A percentile compares a stretch with the other conserved stretches of the same genome.
phyloP scores from a whole-genome alignment of 2,888 invertebrate species.

The Anthrax anthrax region DNA sequence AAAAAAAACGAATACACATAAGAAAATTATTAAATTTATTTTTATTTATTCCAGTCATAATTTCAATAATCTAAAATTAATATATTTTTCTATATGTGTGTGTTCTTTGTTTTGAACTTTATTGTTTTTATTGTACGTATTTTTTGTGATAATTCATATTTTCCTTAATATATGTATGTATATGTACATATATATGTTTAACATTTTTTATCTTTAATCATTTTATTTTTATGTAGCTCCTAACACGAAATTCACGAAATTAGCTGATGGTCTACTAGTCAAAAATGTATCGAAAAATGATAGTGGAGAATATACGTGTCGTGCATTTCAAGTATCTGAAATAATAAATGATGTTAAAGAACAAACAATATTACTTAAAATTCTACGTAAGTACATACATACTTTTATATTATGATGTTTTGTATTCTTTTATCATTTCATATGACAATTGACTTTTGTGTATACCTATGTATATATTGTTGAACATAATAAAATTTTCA shows the following conservation, averaged over 20 bases:
- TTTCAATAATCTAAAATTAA: neutral
- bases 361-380: slow-evolving; percentile 40
- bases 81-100: neutral
- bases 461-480: too few species aligned
- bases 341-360: slow-evolving; percentile 39
- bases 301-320: slow-evolving; percentile 43
- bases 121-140: too few species aligned
- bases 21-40: too few species aligned
- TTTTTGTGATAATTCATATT: neutral
- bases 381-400: slow-evolving; percentile 49
- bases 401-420: slow-evolving; percentile 12
- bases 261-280: slow-evolving; percentile 42
- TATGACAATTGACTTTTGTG: too few species aligned
- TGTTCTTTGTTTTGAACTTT: neutral
- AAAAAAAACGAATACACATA: too few species aligned
- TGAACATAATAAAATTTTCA: too few species aligned
- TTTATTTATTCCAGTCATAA: neutral
- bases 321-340: slow-evolving; percentile 39
- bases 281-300: slow-evolving; percentile 40
- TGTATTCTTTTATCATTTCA: too few species aligned
- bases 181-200: too few species aligned
- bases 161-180: too few species aligned
- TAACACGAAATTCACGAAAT: slow-evolving; percentile 33
- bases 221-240: slow-evolving; percentile 14
- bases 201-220: slow-evolving; percentile 1